phyloP scores from a whole-genome alignment of 2,797 vertebrate genomes.

The Oreonectes daqikongensis region DNA sequence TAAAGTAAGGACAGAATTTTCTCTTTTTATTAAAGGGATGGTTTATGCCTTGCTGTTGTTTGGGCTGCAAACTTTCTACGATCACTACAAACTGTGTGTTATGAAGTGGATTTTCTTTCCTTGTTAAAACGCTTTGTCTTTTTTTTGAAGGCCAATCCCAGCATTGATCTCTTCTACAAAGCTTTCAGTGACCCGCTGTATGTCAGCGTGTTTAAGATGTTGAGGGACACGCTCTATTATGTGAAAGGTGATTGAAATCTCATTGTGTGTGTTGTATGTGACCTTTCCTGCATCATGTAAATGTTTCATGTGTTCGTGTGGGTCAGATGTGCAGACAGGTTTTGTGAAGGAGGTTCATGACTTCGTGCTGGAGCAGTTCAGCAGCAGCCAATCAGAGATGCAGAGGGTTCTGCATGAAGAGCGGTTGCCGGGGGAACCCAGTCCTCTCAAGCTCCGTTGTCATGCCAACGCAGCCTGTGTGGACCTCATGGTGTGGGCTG shows the following conservation, averaged over 20 bases:
- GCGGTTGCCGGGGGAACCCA: slow-evolving; percentile 81
- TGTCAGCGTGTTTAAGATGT: slow-evolving; percentile 96
- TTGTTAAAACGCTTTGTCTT: not conserved
- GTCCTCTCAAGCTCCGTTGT: slow-evolving; percentile 86
- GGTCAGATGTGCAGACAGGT: slow-evolving; percentile 86
- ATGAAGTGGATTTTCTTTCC: too few relatives aligned
- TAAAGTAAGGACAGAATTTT: too few relatives aligned
- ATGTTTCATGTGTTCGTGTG: not conserved
- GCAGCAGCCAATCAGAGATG: slow-evolving; percentile 92
- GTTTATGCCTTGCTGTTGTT: too few relatives aligned
- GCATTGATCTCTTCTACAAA: slow-evolving; percentile 84
- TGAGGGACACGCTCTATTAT: slow-evolving; percentile 92
- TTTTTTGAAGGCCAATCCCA: slow-evolving; percentile 76
- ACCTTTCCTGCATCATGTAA: not conserved
- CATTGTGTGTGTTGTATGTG: not conserved
- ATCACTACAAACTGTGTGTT: too few relatives aligned
- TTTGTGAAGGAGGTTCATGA: slow-evolving; percentile 97
- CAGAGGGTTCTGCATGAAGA: slow-evolving; percentile 93
- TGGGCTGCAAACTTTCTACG: too few relatives aligned
- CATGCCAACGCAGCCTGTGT: slow-evolving; percentile 97
- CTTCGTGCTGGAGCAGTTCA: slow-evolving; percentile 97
- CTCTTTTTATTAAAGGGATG: too few relatives aligned
- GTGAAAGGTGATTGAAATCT: slow-evolving; percentile 85
- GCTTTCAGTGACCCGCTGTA: slow-evolving; percentile 92
- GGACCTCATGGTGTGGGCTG: slow-evolving; percentile 99